These are phyloP conservation scores for Aurelia sp. DNA, from an alignment of 30 jellyfish, hydroid and myxozoan genomes.

Conservation along the genomic window DNA sequence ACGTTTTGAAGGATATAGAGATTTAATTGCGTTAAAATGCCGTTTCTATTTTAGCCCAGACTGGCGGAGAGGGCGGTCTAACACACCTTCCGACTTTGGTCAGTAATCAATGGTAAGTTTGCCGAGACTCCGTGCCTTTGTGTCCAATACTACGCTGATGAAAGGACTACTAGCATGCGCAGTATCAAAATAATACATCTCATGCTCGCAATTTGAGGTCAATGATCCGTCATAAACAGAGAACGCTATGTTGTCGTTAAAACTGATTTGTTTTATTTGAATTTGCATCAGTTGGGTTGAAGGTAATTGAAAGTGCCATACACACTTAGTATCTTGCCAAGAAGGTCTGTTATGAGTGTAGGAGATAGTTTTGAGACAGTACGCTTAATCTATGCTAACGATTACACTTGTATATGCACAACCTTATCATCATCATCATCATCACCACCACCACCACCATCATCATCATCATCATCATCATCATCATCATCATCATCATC, in stretches of 20 bases:
- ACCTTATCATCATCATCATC: no score
- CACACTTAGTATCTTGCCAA: background rate
- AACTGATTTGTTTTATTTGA: background rate
- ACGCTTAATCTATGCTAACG: no score
- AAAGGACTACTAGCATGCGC: constrained; percentile 4
- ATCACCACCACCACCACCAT: no score
- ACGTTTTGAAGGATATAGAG: no score
- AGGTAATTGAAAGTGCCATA: constrained; percentile 7
- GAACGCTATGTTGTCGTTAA: background rate
- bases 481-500: no score
- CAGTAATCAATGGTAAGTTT: background rate
- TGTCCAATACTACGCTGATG: background rate
- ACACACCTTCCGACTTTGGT: no score
- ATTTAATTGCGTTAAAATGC: no score
- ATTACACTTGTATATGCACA: no score
- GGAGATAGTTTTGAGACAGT: no score
- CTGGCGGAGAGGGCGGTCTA: no score
- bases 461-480: no score
- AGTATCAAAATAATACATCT: background rate
- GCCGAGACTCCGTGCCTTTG: background rate
- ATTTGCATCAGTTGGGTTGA: background rate
- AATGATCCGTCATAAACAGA: background rate
- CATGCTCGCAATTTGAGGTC: background rate
- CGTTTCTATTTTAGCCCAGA: no score
- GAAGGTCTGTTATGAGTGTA: background rate